A percentile compares a stretch with the other conserved stretches of the same genome.
Evolutionary conservation across 1,140 invertebrate genomes (phyloP).

Genomic region (Bradysia coprophila): DNA sequence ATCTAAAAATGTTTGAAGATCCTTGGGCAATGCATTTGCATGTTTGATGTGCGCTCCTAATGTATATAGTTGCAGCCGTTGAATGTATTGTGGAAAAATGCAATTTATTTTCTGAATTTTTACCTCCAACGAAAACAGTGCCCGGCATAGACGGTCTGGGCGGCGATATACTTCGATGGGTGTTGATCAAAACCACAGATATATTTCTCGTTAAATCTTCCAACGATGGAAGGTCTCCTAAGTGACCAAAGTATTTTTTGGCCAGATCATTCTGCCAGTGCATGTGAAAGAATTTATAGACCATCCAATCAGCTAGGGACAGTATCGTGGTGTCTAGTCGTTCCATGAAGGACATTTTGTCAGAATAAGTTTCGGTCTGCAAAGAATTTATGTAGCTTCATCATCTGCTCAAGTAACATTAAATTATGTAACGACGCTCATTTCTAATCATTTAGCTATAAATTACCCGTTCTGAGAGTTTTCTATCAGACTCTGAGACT

Average conservation of each 20-base stretch:
- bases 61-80: slow-evolving; percentile 16
- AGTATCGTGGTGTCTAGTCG: not conserved
- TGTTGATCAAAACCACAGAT: slow-evolving; percentile 28
- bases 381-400: not conserved
- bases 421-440: too few species aligned
- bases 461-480: too few species aligned
- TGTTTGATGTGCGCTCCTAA: slow-evolving; percentile 7
- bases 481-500: too few species aligned
- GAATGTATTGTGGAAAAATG: too few species aligned
- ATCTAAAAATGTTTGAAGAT: slow-evolving; percentile 18
- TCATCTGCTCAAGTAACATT: not conserved
- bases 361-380: not conserved
- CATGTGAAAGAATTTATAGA: not conserved
- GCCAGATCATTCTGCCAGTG: not conserved
- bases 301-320: not conserved
- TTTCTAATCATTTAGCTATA: too few species aligned
- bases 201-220: slow-evolving; percentile 16
- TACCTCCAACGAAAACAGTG: slow-evolving; percentile 29
- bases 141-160: slow-evolving; percentile 24
- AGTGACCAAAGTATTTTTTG: not conserved
- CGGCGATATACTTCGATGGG: slow-evolving; percentile 23
- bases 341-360: not conserved
- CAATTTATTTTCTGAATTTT: slow-evolving; percentile 8
- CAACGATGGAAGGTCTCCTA: not conserved
- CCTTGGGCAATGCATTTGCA: slow-evolving; percentile 10